Evolutionary conservation across 1,140 invertebrate genomes (phyloP), one percentile per base, ranked within the genome.

Genomic region (Drosophila arizonae): DNA sequence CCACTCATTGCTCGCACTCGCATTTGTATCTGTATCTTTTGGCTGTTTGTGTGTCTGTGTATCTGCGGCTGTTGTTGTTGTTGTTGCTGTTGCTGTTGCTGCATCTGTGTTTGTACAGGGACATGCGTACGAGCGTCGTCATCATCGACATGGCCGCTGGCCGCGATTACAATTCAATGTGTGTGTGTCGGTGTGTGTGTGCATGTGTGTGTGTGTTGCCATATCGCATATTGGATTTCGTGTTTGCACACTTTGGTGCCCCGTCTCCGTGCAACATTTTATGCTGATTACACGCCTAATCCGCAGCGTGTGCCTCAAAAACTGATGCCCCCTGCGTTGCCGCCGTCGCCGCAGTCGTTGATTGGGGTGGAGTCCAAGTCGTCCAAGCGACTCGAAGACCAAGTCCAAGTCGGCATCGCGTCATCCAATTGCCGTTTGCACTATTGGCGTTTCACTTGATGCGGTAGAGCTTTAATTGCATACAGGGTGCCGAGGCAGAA

Each of bases 211-310:
- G 36, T 39, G 36, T 26, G 43, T 75, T 65, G 64, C 70, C 61
- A 63, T 71, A 67, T 79, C 66, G 72, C 85, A 89, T 89, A 88
- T 88, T 85, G 80, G 77, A 89, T 88, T 88, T 88, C 85, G 78
- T 85, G 81, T 89, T 85, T 85, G 80, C 85, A 39, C 86, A 88
- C 86, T 89, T 85, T 79, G 75, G 72, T 60, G 41, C 74, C 75
- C 70, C 81, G 33, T n/a, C 36, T 11, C 43, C 46, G 43, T 45
- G 82, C 82, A 71, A 87, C 82, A 87, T 86, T 88, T 88, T 88
- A 88, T 88, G 84, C 84, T 88, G 84, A 88, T 88, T 88, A 88
- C 84, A 88, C 79, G 77, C 88, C 84, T 88, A 88, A 88, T 88
- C 84, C 84, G 72, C 84, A 88, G 84, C 85, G 84, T 88, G 84